Base-by-base conservation (phyloP, 2,888 invertebrate species). In the Nysson spinosus region DNA sequence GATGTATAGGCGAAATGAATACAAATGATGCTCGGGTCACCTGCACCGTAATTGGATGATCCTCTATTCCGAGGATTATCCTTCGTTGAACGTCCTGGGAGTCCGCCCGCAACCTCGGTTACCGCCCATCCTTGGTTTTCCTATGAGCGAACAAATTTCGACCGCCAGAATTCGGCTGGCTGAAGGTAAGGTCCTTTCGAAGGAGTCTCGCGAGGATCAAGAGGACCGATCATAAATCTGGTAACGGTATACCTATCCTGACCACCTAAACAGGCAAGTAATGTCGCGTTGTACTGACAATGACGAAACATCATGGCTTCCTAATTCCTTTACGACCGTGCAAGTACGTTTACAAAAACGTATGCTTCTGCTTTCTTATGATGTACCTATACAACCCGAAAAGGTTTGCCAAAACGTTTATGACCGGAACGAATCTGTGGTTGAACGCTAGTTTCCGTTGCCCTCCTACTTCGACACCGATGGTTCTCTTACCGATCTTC, bases 1-100 rank as follows among this genome's bases (percentile, higher is more conserved):
- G 58, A 67, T 57, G 65, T 49, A n/a, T n/a, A 63, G 55, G 43
- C 61, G 69, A 77, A 81, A 82, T 83, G 79, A 82, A 84, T 83
- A 82, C 80, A 83, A 84, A 85, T 82, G 79, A 83, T 67, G 70
- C 69, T 69, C 37, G 74, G 80, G 81, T 83, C 80, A 83, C 83
- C 80, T 80, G 80, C 70, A 71, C 68, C 66, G 63, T 84, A 85
- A 84, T 84, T 85, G 83, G 82, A 84, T 82, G 81, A 84, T 81
- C 77, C 75, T 77, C 75, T 65, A 81, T 81, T 82, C 77, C 58
- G 42, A 66, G 80, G 83, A 83, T 85, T 79, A 83, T 81, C 80
- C 76, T 70, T 55, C 71, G 72, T 61, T 79, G 72, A 82, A 79
- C 69, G 77, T 67, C 47, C 60, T 57, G 51, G 75, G 72, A 73